Percentiles rank a stretch among this genome's conserved stretches.
Conservation (phyloP, 1,140 invertebrate genomes). For the Papilio aristodemus region DNA sequence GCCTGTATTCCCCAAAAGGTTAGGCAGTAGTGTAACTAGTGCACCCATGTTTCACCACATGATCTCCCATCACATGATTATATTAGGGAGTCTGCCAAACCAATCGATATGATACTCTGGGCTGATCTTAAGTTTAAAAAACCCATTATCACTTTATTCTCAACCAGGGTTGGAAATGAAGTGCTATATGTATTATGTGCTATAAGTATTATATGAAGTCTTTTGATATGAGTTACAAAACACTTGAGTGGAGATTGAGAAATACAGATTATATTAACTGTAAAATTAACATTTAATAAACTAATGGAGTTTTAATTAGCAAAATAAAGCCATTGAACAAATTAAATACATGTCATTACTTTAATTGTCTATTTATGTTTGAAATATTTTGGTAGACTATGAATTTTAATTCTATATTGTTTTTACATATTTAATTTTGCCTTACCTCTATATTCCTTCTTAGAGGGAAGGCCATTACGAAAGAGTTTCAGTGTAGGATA, state of each 20-base stretch:
- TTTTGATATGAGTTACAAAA: neutral
- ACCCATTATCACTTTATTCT: too few relatives aligned
- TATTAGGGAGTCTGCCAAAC: too few relatives aligned
- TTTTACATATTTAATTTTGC: neutral
- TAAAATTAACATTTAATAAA: neutral
- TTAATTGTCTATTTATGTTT: neutral
- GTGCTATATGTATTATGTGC: too few relatives aligned
- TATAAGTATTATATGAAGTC: too few relatives aligned
- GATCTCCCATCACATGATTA: too few relatives aligned
- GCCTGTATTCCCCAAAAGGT: too few relatives aligned
- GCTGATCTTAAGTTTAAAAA: too few relatives aligned
- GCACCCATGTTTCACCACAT: too few relatives aligned
- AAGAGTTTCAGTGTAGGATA: constrained; percentile 99
- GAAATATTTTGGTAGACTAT: neutral
- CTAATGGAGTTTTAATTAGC: neutral
- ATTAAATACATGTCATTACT: neutral
- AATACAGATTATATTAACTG: neutral
- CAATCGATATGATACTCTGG: too few relatives aligned
- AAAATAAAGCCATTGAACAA: neutral
- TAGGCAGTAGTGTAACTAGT: too few relatives aligned
- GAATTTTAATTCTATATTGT: neutral
- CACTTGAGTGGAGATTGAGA: neutral
- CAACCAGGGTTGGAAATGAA: too few relatives aligned
- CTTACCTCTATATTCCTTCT: constrained; percentile 94
- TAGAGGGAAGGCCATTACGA: constrained; percentile 94